Evolutionary conservation across 2,797 vertebrate genomes (phyloP).

Genomic region (Phrynocephalus forsythii): DNA sequence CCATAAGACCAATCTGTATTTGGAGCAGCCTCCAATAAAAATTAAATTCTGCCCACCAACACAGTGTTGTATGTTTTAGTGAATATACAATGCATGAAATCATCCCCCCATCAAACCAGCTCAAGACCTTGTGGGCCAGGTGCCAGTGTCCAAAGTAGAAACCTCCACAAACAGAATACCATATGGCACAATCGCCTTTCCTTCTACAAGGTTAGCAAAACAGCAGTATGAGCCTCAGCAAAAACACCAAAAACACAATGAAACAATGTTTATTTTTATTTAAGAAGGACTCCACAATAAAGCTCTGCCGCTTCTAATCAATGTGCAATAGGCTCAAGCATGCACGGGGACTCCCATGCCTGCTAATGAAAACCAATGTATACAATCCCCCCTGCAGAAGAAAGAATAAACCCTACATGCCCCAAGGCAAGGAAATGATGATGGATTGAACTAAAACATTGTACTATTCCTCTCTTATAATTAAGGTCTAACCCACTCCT

Average conservation of each 20-base stretch:
- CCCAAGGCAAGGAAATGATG: constrained; percentile 49
- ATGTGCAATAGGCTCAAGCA: constrained; percentile 12
- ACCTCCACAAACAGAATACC: constrained; percentile 15
- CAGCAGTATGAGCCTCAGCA: constrained; percentile 1
- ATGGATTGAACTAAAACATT: constrained; percentile 27
- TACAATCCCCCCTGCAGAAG: constrained; percentile 32
- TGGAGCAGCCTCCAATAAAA: background rate
- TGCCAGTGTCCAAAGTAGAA: background rate
- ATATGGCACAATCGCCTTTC: background rate
- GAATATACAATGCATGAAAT: constrained; percentile 2
- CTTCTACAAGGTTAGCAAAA: constrained; percentile 15
- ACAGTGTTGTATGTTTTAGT: background rate
- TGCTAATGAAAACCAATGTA: constrained; percentile 36
- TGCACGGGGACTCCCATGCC: constrained; percentile 20
- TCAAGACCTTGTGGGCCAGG: background rate
- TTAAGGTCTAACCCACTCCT: constrained; percentile 46
- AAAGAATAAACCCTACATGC: constrained; percentile 42
- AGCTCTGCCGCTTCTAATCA: constrained; percentile 26
- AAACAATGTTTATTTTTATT: constrained; percentile 31
- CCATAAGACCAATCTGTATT: background rate
- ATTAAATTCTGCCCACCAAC: background rate
- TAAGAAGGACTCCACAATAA: constrained; percentile 33
- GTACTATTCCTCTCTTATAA: constrained; percentile 43
- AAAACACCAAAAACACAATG: constrained; percentile 5
- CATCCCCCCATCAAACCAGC: background rate